Evolutionary conservation across 2,113 vertebrate genomes (phyloP), one percentile per base, ranked within the genome.

Genomic region (Agapornis roseicollis): DNA sequence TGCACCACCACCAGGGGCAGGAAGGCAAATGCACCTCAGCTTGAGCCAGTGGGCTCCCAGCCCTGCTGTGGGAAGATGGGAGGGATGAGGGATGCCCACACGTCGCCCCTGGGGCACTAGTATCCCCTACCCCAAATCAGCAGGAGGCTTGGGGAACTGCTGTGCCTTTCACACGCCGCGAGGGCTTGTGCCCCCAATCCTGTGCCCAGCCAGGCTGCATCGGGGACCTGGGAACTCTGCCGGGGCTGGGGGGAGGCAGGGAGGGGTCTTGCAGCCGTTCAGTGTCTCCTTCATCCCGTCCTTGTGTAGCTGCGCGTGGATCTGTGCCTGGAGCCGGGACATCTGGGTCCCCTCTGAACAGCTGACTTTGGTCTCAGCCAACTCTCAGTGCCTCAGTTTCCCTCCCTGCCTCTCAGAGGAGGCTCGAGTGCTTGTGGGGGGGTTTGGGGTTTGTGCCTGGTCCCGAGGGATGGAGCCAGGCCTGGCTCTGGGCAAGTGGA

Each of bases 281-380:
- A 0, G 76, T 94, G 85, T 96, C 85, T 93, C 88, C 94, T 92
- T 95, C 3, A 2, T 94, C 82, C 88, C 3, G 2, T 94, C 55
- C 68, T 93, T 90, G 95, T 97, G 83, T 95, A 70, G 94, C 88
- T 86, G 92, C 13, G 69, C 1, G 64, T 92, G 88, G 83, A 93
- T 93, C 90, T 96, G 91, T 96, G 94, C 95, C 96, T 80, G 89
- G 79, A 89, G 47, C 91, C 91, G 74, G 89, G 70, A 89, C 6
- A 3, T n/a, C 94, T 86, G 81, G 44, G 72, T 94, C 88, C 70
- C 88, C 13, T 85, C 80, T 90, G 90, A 96, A 95, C 79, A 94
- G 88, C 77, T 94, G 88, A 94, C 85, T 61, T 94, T 93, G 85
- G 85, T 83, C 95, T 89, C 93, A 95, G 93, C 74, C 29, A 0